Evolutionary conservation across 2,113 vertebrate species (phyloP).

Genomic region (Syngnathus scovelli): DNA sequence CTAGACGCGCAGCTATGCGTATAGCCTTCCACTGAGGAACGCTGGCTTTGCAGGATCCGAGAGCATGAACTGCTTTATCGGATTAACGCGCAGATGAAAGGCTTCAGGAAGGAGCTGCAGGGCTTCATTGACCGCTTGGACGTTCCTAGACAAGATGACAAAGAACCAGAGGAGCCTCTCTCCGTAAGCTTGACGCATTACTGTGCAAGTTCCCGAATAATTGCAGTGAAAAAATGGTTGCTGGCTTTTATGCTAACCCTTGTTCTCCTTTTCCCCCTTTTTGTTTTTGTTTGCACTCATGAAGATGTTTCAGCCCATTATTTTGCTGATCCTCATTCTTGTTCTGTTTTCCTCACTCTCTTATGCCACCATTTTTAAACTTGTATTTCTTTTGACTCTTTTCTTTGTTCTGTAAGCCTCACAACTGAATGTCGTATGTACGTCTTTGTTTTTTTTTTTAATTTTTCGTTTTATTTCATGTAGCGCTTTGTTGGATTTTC

Average conservation of each 20-base stretch:
- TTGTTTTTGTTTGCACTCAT: conserved; percentile 45
- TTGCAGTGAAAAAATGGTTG: no score
- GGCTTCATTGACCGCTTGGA: conserved; percentile 94
- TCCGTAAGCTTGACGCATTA: conserved; percentile 79
- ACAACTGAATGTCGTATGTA: conserved; percentile 11
- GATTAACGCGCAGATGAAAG: conserved; percentile 97
- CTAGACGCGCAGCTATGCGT: no score
- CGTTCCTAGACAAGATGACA: conserved; percentile 91
- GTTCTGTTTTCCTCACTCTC: conserved; percentile 99
- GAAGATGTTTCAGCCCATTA: conserved; percentile 99
- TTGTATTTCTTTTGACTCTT: conserved; percentile 95
- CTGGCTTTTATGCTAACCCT: conserved; percentile 9
- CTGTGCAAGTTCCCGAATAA: no score
- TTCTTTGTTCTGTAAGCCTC: conserved; percentile 93
- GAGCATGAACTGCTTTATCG: conserved; percentile 96
- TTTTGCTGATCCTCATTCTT: conserved; percentile 99
- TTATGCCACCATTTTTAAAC: conserved; percentile 98
- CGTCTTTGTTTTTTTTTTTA: conserved; percentile 1
- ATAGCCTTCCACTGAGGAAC: no score
- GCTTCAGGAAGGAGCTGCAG: conserved; percentile 96
- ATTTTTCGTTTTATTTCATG: conserved; percentile 65
- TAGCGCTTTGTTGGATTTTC: conserved; percentile 74
- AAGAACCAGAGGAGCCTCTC: conserved; percentile 86
- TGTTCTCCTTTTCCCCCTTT: conserved; percentile 44
- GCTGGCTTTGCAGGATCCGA: conserved; percentile 71